These are phyloP conservation scores for Balearica regulorum DNA, from an alignment of 2,797 vertebrate species.

Conservation along the genomic window DNA sequence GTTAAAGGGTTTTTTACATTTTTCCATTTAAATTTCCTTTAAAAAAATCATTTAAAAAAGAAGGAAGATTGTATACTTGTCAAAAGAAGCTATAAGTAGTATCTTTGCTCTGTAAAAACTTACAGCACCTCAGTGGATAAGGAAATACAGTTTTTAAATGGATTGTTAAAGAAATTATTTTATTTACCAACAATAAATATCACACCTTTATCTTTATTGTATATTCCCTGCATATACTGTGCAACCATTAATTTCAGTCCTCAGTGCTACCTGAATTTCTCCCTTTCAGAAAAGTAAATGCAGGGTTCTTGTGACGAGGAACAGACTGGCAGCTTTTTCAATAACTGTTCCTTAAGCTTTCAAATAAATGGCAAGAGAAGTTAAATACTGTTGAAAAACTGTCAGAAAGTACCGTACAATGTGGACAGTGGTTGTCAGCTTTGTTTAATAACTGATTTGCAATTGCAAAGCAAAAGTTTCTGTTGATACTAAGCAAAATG, in stretches of 20 bases:
- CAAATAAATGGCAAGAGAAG: not conserved
- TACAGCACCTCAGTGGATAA: not conserved
- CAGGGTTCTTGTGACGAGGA: not conserved
- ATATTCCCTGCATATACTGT: not conserved
- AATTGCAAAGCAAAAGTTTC: not conserved
- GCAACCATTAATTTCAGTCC: not conserved
- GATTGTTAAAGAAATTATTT: not conserved
- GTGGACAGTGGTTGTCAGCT: not conserved
- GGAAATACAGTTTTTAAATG: not conserved
- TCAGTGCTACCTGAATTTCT: not conserved
- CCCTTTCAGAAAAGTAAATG: not conserved
- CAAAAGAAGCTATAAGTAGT: not conserved
- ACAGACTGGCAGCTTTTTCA: not conserved
- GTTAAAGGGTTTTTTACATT: not conserved
- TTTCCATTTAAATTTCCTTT: not conserved
- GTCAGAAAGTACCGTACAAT: not conserved
- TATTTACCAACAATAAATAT: not conserved
- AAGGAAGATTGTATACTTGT: not conserved
- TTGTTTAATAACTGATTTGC: slow-evolving; percentile 18
- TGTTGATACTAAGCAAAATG: not conserved
- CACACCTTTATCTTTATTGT: not conserved
- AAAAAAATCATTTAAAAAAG: not conserved
- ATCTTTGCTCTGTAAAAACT: not conserved
- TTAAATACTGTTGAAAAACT: slow-evolving; percentile 30
- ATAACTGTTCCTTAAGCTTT: not conserved